Base-by-base conservation (phyloP, 1,140 invertebrate genomes). In the Philotrypesis tridentata region DNA sequence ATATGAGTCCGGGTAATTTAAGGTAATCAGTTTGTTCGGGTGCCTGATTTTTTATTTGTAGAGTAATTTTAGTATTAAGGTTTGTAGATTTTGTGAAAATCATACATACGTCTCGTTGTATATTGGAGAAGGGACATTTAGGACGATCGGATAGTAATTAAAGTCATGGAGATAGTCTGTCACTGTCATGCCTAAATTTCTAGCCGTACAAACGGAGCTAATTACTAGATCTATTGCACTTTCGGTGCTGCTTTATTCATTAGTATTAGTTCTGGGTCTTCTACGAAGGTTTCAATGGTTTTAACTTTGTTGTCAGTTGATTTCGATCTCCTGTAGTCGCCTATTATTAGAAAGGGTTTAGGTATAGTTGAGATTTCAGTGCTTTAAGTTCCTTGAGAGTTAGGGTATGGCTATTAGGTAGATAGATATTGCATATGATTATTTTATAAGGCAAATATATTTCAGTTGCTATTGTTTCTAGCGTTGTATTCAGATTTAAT, bases 281-380 rank as follows among this genome's bases (percentile, higher is more conserved):
- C 31, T 74, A 84, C 0, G 2, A 76, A 3, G 8, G 71, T 31
- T 82, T 85, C 83, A 0, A 85, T 79, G 23, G 77, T 29, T 31
- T 68, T 79, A 0, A 83, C 83, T 80, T 37, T 82, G 48, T 33
- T 0, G 23, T 86, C 83, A 0, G 73, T 82, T 84, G 86, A 86
- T 14, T 85, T 65, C n/a, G 87, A 87, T 2, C 87, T 87, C 87
- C 87, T 90, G 33, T 90, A 90, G 55, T 90, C 88, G 0, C 88
- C 86, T 17, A 88, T 21, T 60, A 90, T 71, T n/a, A 90, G 68
- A 70, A 82, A 90, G 17, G 85, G 88, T 82, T 82, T 84, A 12
- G 87, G 85, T 48, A n/a, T n/a, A 90, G 71, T 87, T 89, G 85
- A 11, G 70, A 65, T 31, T 86, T 82, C 12, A 90, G 27, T 12